A percentile compares a stretch with the other conserved stretches of the same genome.
Conservation (phyloP, 1,140 invertebrate genomes). For the Aethina tumida region DNA sequence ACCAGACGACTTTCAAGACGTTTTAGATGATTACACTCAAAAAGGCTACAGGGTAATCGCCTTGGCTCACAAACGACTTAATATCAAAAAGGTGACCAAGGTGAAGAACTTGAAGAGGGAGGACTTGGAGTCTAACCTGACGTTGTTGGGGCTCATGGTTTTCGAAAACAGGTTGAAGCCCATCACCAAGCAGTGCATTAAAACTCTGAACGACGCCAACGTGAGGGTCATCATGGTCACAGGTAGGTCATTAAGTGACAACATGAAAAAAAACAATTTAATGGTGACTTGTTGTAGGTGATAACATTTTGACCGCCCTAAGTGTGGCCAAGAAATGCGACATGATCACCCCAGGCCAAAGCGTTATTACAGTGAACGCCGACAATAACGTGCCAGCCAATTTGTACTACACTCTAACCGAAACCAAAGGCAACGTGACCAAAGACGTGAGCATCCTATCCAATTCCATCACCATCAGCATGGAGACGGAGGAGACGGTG, state of each 20-base stretch:
- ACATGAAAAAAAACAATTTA: neutral
- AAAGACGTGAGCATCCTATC: constrained; percentile 25
- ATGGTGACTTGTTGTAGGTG: constrained; percentile 63
- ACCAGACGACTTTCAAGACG: constrained; percentile 59
- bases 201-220: constrained; percentile 68
- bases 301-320: constrained; percentile 94
- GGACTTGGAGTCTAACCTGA: constrained; percentile 69
- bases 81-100: constrained; percentile 43
- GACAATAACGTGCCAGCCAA: constrained; percentile 23
- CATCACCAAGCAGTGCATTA: constrained; percentile 72
- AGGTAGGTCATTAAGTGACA: constrained; percentile 42
- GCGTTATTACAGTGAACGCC: constrained; percentile 46
- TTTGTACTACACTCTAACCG: constrained; percentile 32
- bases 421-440: constrained; percentile 20
- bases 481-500: constrained; percentile 45
- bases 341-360: constrained; percentile 67
- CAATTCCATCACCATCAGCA: constrained; percentile 45
- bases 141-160: constrained; percentile 81
- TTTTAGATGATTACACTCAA: constrained; percentile 70
- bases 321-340: constrained; percentile 94
- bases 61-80: constrained; percentile 55
- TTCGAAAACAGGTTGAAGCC: constrained; percentile 88
- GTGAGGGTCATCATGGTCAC: constrained; percentile 95
- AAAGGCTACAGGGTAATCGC: constrained; percentile 87
- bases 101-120: constrained; percentile 65